phyloP scores from a whole-genome alignment of 2,797 vertebrate genomes.

The Petrocephalus sullivani region DNA sequence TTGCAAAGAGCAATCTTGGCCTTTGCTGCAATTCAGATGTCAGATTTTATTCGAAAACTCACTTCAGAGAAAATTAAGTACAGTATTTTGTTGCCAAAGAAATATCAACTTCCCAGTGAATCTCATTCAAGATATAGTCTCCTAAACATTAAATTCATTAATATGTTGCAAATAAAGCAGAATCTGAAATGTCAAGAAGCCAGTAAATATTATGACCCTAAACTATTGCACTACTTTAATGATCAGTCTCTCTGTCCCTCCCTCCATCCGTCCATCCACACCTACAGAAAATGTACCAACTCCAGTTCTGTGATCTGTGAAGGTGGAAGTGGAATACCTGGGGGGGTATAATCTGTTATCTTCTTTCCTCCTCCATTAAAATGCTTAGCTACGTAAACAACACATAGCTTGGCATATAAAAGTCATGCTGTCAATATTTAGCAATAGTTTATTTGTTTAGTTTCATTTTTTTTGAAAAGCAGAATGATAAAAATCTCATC shows the following conservation, averaged over 20 bases:
- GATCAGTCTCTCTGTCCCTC: neutral
- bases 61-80: constrained; percentile 18
- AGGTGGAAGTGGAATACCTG: neutral
- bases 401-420: neutral
- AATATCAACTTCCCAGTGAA: constrained; percentile 34
- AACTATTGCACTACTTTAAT: neutral
- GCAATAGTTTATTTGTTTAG: neutral
- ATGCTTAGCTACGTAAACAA: neutral
- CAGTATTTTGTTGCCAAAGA: neutral
- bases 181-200: neutral
- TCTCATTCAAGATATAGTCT: constrained; percentile 11
- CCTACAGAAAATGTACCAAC: neutral
- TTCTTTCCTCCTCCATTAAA: neutral
- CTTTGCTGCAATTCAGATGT: neutral
- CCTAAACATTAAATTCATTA: constrained; percentile 33
- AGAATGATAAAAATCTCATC: neutral
- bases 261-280: neutral
- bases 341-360: neutral
- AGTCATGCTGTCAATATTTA: neutral
- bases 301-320: neutral
- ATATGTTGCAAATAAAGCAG: constrained; percentile 19
- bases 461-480: neutral
- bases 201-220: neutral
- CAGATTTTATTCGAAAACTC: constrained; percentile 11
- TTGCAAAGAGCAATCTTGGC: neutral